Base-by-base conservation (phyloP, 2,888 invertebrate genomes). In the Tiliacea citrago region DNA sequence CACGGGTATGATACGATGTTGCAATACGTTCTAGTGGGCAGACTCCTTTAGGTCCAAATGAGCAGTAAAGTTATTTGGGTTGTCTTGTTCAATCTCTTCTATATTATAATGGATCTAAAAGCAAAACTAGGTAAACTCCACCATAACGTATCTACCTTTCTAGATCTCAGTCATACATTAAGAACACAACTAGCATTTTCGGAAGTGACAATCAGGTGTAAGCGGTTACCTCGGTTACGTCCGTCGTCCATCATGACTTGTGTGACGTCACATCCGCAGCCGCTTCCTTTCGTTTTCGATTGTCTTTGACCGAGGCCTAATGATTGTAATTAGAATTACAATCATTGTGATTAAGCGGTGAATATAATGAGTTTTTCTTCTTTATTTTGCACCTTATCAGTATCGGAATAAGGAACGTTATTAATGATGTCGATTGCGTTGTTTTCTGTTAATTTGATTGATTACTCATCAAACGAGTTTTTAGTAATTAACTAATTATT, bases 231-330 rank as follows among this genome's bases (percentile, higher is more conserved):
- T 85, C 82, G 73, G 85, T 88, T 86, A 87, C 90, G 88, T 86
- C 86, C 84, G 82, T 83, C 82, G 73, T 62, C 63, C 62, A 70
- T 75, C 62, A 73, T 76, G 35, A 68, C 69, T 84, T 66, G 47
- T 51, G 70, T 90, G 89, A 91, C 94, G 93, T 94, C 94, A 95
- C 91, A 88, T 95, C 95, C 95, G 93, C 86, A 68, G 88, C 71
- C 73, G 90, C 90, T 93, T 94, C 96, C 95, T 96, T 96, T 96
- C 96, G 90, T 90, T 96, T 96, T 96, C 95, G 91, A 94, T 95
- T 95, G 95, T 94, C 94, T 95, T 93, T 95, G 95, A 93, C 95
- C 95, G 94, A 92, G 92, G 94, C 93, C 92, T 95, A 3, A 29
- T 29, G 29, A 29, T 29, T 29, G 29, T 29, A 29, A 29, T 29